Evolutionary conservation across 2,113 vertebrate species (phyloP).

Genomic region (Elephantulus edwardii): DNA sequence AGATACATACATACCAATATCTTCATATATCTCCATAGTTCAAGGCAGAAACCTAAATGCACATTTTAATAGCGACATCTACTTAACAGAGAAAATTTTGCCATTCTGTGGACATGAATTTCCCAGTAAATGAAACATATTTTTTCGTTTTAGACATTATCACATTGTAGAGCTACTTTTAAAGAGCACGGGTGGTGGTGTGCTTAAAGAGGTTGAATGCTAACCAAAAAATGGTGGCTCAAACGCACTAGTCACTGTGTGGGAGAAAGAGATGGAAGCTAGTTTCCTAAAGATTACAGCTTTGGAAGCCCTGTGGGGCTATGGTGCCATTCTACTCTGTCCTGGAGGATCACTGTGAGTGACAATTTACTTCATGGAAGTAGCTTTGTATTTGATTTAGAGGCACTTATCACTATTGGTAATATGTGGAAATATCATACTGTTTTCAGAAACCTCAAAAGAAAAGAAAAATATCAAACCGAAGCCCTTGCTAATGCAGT

Average conservation of each 20-base stretch:
- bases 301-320: no score
- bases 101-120: neutral
- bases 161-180: neutral
- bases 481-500: neutral
- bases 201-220: no score
- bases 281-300: no score
- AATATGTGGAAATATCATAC: neutral
- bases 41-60: neutral
- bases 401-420: no score
- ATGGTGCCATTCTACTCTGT: no score
- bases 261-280: no score
- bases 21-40: neutral
- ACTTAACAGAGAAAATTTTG: neutral
- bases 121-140: neutral
- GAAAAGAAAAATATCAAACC: neutral
- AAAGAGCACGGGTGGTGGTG: no score
- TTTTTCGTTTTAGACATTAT: neutral
- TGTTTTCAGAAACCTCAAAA: slow-evolving; percentile 8
- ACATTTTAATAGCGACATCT: neutral
- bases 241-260: no score
- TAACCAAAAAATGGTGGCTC: no score
- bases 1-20: neutral
- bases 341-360: no score
- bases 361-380: no score
- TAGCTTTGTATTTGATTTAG: no score